Percentiles rank a stretch among this genome's conserved stretches.
Conservation (phyloP, 1,140 invertebrate species). For the Drosophila miranda region DNA sequence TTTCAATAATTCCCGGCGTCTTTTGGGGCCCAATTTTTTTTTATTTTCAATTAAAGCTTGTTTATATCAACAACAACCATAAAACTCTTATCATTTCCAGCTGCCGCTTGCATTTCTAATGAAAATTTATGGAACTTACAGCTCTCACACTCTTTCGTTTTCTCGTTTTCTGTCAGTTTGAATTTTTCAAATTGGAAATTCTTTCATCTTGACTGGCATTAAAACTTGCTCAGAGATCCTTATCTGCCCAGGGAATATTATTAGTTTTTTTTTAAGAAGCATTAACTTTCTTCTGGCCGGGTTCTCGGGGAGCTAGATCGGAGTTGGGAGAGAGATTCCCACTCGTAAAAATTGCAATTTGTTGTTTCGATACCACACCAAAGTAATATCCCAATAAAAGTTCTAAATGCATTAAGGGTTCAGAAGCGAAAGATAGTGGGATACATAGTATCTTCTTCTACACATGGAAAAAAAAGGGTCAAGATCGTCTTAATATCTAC, state of each 20-base stretch:
- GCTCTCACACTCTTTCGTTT: constrained; percentile 2
- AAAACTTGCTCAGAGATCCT: constrained; percentile 30
- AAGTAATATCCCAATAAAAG: constrained; percentile 20
- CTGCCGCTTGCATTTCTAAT: constrained; percentile 35
- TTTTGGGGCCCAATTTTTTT: constrained; percentile 27
- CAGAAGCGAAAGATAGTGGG: neutral
- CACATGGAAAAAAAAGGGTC: neutral
- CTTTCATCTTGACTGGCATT: constrained; percentile 9
- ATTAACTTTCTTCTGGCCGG: constrained; percentile 18
- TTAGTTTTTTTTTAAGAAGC: neutral
- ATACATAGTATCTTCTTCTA: neutral
- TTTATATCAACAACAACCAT: constrained; percentile 39
- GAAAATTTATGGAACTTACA: constrained; percentile 39
- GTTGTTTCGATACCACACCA: constrained; percentile 14
- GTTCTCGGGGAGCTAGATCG: too few relatives aligned
- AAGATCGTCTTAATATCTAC: neutral
- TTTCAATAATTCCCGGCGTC: constrained; percentile 40
- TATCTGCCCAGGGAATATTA: constrained; percentile 8
- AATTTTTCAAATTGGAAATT: constrained; percentile 6
- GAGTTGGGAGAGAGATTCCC: constrained; percentile 5
- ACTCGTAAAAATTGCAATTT: constrained; percentile 49
- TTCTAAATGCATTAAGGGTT: constrained; percentile 4
- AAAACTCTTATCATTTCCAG: constrained; percentile 40
- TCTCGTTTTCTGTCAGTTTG: constrained; percentile 16
- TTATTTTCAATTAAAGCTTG: constrained; percentile 48